These are phyloP conservation scores for Zaprionus kolodkinae DNA, from an alignment of 1,140 invertebrate genomes.

Conservation along the genomic window DNA sequence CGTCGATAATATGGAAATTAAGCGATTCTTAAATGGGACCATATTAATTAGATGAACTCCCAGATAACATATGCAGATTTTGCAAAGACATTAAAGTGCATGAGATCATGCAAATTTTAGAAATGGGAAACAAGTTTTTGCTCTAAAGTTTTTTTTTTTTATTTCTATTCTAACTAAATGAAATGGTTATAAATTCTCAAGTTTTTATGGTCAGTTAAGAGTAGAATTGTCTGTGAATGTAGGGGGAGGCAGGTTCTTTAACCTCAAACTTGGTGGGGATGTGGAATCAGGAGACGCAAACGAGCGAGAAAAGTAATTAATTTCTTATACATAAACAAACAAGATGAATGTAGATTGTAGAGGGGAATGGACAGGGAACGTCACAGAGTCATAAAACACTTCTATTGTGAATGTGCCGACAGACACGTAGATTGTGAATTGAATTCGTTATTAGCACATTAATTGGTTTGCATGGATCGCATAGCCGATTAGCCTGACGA, in stretches of 20 bases:
- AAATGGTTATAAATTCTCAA: slow-evolving; percentile 1
- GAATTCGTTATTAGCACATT: slow-evolving; percentile 65
- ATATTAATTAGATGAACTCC: slow-evolving; percentile 1
- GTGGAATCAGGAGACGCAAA: neutral
- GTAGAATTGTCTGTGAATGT: neutral
- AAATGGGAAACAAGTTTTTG: neutral
- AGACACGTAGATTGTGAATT: slow-evolving; percentile 51
- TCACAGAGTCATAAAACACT: slow-evolving; percentile 46
- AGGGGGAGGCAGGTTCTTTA: neutral
- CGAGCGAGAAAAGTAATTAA: slow-evolving; percentile 30
- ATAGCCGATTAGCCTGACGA: slow-evolving; percentile 43
- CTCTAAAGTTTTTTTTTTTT: neutral
- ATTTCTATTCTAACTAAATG: neutral
- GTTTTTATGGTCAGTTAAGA: neutral
- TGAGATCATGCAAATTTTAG: slow-evolving; percentile 7
- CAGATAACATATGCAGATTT: neutral
- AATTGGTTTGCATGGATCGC: slow-evolving; percentile 43
- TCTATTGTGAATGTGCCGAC: slow-evolving; percentile 55
- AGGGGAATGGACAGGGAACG: neutral
- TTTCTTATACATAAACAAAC: slow-evolving; percentile 11
- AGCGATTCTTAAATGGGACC: neutral
- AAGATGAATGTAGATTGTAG: neutral
- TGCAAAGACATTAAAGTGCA: neutral
- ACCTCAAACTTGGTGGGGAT: neutral
- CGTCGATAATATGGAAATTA: neutral